Conservation (phyloP, 2,797 vertebrate genomes). For the Staurois parvus region DNA sequence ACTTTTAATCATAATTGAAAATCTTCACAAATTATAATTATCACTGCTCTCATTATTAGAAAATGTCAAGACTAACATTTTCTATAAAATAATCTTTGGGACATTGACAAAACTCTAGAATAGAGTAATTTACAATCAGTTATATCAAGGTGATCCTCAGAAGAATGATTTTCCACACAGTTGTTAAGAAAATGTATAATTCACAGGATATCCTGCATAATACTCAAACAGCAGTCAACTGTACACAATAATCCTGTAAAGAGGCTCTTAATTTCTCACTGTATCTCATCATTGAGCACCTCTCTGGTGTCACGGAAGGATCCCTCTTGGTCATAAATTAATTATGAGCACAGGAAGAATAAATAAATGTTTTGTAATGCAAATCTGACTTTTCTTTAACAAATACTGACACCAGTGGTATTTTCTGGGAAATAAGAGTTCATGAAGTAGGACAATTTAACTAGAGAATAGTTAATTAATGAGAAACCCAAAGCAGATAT, state of each 20-base stretch:
- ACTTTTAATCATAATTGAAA: background rate
- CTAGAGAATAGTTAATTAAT: slow-evolving; percentile 11
- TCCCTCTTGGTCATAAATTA: slow-evolving; percentile 14
- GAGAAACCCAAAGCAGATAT: background rate
- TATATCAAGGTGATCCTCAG: slow-evolving; percentile 1
- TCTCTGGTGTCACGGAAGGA: slow-evolving; percentile 5
- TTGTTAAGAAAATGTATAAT: slow-evolving; percentile 5
- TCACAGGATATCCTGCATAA: slow-evolving; percentile 39
- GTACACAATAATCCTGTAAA: background rate
- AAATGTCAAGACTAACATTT: background rate
- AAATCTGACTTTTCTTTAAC: slow-evolving; percentile 27
- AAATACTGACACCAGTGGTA: background rate
- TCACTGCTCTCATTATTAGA: background rate
- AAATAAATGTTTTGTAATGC: slow-evolving; percentile 24
- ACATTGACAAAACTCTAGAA: background rate
- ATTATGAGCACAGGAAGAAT: slow-evolving; percentile 16
- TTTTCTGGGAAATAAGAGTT: slow-evolving; percentile 15
- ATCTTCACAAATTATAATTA: background rate
- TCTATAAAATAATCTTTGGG: background rate
- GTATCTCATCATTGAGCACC: background rate
- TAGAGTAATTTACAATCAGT: background rate
- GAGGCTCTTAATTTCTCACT: background rate
- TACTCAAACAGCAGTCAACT: slow-evolving; percentile 29
- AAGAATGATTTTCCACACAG: slow-evolving; percentile 14
- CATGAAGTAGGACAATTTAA: slow-evolving; percentile 7